A percentile compares a stretch with the other conserved stretches of the same genome.
Conservation (phyloP, 30 jellyfish, hydroid and myxozoan genomes). For the Cassiopea xamachana region DNA sequence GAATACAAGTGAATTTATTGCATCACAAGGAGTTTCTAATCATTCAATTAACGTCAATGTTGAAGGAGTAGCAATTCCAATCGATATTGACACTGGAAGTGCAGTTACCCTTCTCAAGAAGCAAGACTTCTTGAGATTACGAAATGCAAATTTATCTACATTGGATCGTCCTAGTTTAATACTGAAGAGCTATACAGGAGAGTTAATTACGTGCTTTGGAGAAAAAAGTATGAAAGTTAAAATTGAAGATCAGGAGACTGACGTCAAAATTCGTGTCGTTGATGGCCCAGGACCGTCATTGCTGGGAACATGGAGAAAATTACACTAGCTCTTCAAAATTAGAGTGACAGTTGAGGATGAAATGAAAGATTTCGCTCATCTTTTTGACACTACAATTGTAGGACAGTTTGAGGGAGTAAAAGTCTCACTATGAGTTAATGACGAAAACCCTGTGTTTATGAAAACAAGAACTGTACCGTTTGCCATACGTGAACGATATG, state of each 20-base stretch:
- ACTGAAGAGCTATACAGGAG: conserved; percentile 45
- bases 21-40: conserved; percentile 15
- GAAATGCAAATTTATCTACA: no score
- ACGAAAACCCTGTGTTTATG: no score
- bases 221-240: conserved; percentile 30
- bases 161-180: conserved; percentile 37
- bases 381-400: no score
- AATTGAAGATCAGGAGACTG: no score
- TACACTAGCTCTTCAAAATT: no score
- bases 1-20: conserved; percentile 15
- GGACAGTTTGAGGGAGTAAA: no score
- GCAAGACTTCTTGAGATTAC: conserved; percentile 27
- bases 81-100: conserved; percentile 35
- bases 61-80: conserved; percentile 6
- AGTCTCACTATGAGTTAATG: no score
- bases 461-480: no score
- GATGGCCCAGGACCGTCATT: conserved; percentile 32
- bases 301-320: neutral
- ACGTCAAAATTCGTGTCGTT: conserved; percentile 39
- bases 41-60: conserved; percentile 1
- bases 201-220: conserved; percentile 32
- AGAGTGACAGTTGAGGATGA: no score
- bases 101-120: conserved; percentile 37
- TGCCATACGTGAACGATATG: no score
- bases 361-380: no score